Conservation (phyloP, 2,888 invertebrate species). For the Conistra vaccinii region DNA sequence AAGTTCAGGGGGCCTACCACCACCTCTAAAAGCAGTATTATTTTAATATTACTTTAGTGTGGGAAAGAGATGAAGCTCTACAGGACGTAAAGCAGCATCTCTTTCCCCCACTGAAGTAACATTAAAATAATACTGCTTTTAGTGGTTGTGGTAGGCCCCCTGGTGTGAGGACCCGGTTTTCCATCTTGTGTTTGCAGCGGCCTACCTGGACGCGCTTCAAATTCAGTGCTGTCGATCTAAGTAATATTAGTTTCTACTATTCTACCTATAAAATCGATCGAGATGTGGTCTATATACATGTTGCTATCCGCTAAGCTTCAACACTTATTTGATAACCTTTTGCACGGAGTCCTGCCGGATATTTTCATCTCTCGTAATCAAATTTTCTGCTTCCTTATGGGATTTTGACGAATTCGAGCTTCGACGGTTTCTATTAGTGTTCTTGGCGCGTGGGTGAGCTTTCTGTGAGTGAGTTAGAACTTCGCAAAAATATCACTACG, state of each 20-base stretch:
- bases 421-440: conserved; percentile 32
- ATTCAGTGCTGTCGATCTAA: background rate
- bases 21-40: too few relatives aligned
- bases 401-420: conserved; percentile 44
- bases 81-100: too few relatives aligned
- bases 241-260: conserved; percentile 6
- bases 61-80: too few relatives aligned
- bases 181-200: background rate
- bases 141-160: too few relatives aligned
- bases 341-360: conserved; percentile 40
- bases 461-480: conserved; percentile 6
- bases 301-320: conserved; percentile 17
- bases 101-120: too few relatives aligned
- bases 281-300: background rate
- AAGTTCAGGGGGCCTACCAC: too few relatives aligned
- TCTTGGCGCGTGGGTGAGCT: conserved; percentile 15
- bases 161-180: too few relatives aligned
- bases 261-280: background rate
- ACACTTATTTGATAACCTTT: conserved; percentile 41
- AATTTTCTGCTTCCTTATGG: conserved; percentile 53
- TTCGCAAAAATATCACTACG: conserved; percentile 20
- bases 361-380: conserved; percentile 55
- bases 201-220: background rate
- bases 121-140: too few relatives aligned
- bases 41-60: too few relatives aligned